A percentile compares a stretch with the other conserved stretches of the same genome.
These are phyloP conservation scores for Sphaeridia pumilis DNA, from an alignment of 2,888 invertebrate species.

Conservation along the genomic window DNA sequence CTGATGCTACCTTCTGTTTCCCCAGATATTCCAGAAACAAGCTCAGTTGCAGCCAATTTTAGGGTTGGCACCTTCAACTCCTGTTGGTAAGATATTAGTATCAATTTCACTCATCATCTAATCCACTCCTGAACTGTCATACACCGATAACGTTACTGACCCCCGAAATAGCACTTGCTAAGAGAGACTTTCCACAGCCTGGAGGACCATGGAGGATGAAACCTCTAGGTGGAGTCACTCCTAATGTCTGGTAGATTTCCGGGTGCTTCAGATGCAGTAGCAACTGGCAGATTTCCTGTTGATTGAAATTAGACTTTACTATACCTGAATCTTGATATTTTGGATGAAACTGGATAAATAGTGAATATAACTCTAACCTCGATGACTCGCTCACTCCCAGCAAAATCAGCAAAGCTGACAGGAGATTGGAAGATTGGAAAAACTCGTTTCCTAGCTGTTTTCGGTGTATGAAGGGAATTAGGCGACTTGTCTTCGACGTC, in stretches of 20 bases:
- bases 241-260: conserved; percentile 68
- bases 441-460: no score
- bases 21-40: conserved; percentile 88
- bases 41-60: conserved; percentile 78
- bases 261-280: conserved; percentile 79
- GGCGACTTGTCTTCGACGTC: background rate
- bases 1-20: conserved; percentile 69
- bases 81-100: conserved; percentile 42
- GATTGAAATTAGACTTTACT: background rate
- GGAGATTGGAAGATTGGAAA: conserved; percentile 19
- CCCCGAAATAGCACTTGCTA: conserved; percentile 72
- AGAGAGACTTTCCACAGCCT: conserved; percentile 73
- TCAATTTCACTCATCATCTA: background rate
- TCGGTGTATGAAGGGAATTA: no score
- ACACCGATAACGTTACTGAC: conserved; percentile 41
- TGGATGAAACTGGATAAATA: background rate
- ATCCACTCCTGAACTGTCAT: background rate
- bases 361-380: conserved; percentile 39
- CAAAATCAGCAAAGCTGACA: conserved; percentile 59
- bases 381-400: conserved; percentile 64
- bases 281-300: conserved; percentile 39
- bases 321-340: background rate
- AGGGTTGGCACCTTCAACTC: conserved; percentile 73
- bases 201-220: conserved; percentile 91
- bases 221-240: conserved; percentile 76